phyloP scores from a whole-genome alignment of 2,888 invertebrate genomes.

The Metellina segmentata region DNA sequence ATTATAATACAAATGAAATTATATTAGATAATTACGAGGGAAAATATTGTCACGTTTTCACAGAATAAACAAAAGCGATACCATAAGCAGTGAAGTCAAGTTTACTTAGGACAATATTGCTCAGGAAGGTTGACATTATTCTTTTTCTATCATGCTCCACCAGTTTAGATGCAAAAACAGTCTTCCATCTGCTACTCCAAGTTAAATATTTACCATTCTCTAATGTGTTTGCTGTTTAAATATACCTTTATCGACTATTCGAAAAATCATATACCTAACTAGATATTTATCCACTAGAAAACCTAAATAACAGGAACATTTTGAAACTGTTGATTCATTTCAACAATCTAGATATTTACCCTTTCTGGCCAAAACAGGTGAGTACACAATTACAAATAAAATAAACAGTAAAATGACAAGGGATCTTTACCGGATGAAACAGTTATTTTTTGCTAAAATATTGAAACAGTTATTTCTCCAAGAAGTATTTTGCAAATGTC shows the following conservation, averaged over 20 bases:
- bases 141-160: neutral
- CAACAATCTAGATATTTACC: neutral
- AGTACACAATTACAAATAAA: neutral
- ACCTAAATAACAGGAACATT: neutral
- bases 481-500: neutral
- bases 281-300: neutral
- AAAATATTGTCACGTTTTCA: neutral
- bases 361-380: neutral
- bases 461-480: neutral
- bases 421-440: neutral
- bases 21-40: too few relatives aligned
- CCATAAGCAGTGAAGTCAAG: neutral
- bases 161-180: neutral
- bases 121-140: neutral
- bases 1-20: too few relatives aligned
- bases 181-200: neutral
- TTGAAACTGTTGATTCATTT: neutral
- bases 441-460: neutral
- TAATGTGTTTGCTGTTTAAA: slow-evolving; percentile 1
- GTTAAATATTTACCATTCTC: neutral
- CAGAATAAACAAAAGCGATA: neutral
- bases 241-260: neutral
- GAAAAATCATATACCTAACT: neutral
- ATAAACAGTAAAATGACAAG: neutral
- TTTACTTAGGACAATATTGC: neutral